phyloP scores from a whole-genome alignment of 2,888 invertebrate species.

The Brachypalpus laphriformis region DNA sequence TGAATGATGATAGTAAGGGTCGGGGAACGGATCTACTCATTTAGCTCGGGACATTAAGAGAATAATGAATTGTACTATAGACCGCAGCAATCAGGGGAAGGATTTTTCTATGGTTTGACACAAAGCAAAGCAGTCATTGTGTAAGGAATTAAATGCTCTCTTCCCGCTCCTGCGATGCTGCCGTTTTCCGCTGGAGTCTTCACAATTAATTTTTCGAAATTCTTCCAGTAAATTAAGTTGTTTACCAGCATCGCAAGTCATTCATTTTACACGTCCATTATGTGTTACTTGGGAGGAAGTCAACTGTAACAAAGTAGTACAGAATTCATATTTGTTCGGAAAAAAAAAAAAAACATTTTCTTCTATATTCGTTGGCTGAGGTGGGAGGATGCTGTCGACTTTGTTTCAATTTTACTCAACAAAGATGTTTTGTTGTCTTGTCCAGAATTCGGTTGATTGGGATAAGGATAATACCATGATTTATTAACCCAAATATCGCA shows the following conservation, averaged over 20 bases:
- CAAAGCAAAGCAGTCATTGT: conserved; percentile 42
- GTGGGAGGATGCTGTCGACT: conserved; percentile 2
- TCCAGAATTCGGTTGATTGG: conserved; percentile 34
- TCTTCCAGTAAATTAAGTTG: conserved; percentile 65
- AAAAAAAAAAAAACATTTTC: neutral
- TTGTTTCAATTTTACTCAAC: conserved; percentile 23
- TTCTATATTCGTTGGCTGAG: conserved; percentile 32
- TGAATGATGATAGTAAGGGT: neutral
- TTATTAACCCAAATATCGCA: conserved; percentile 3
- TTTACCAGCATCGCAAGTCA: conserved; percentile 56
- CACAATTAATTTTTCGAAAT: conserved; percentile 57
- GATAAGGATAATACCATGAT: conserved; percentile 43
- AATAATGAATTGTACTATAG: conserved; percentile 52
- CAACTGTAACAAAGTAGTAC: conserved; percentile 26
- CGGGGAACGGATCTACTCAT: conserved; percentile 34
- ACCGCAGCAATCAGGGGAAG: conserved; percentile 40
- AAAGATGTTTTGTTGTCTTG: conserved; percentile 15
- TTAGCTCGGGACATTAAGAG: conserved; percentile 58
- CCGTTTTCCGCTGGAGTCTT: neutral
- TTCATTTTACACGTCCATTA: conserved; percentile 52
- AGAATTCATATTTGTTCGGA: conserved; percentile 35
- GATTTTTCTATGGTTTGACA: conserved; percentile 40
- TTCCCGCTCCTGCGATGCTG: neutral
- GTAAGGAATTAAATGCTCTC: conserved; percentile 11
- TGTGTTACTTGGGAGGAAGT: conserved; percentile 42